Evolutionary conservation across 2,797 vertebrate species (phyloP), one percentile per base, ranked within the genome.

Genomic region (Helarctos malayanus): DNA sequence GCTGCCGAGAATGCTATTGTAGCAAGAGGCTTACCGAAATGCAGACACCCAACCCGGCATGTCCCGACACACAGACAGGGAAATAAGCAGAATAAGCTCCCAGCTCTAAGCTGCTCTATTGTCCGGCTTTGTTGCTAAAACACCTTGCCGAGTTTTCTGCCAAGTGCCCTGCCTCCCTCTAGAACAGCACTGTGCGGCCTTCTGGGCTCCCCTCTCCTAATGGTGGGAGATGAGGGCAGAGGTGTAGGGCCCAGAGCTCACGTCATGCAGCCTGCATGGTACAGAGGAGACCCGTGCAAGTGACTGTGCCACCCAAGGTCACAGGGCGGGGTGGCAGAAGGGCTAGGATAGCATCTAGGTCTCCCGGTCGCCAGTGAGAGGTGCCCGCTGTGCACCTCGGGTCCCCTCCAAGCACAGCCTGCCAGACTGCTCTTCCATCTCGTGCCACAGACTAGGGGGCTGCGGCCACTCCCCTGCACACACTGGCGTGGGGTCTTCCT

Each of bases 101-200:
- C 59, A 7, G 75, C 0, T 0, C 71, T 69, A 56, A 92, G 76
- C 80, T 0, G 0, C 52, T 21, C 95, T 54, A 32, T 76, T 82
- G 94, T 95, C 61, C 81, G 2, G 45, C 41, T 41, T 54, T 54
- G 45, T 75, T 91, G 78, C 78, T 32, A 9, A 87, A 93, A 96
- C 80, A 71, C 76, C 73, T 80, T 16, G 32, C 68, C 12, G 87
- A 38, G 71, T 21, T 63, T n/a, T 29, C 89, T 52, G 73, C 82
- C 68, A 49, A 87, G 49, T 5, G 21, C 54, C 3, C 63, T 2
- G 16, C 56, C n/a, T 45, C 71, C 2, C 14, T 76, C 25, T 38
- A 27, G 92, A 12, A 1, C 41, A 19, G 16, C 35, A 16, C 49
- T n/a, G 5, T 2, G 3, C 1, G 35, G 14, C 14, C 59, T 83